Base-by-base conservation (phyloP, 2,888 invertebrate genomes). In the Siphlonurus alternatus region DNA sequence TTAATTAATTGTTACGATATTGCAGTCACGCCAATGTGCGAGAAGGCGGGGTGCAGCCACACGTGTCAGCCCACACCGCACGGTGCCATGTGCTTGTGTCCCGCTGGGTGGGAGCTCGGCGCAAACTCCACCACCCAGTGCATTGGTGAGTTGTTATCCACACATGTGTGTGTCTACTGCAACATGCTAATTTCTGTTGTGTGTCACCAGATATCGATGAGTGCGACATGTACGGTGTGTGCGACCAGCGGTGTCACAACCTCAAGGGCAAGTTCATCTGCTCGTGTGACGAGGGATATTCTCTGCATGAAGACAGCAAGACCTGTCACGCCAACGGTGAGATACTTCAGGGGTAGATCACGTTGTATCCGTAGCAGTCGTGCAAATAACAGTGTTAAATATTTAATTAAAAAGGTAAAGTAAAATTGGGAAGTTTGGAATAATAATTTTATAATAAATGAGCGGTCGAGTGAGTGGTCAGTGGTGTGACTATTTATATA, bases 241-340 rank as follows among this genome's bases (percentile, higher is more conserved):
- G 90, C 71, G 85, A 86, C 62, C 90, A 90, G 67, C 74, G 72
- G 15, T 91, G 90, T 70, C 69, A 75, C 0, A 87, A 88, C 68
- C 74, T 69, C 0, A 72, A 74, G 0, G 85, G 85, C 0, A 79
- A 81, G 0, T 87, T 81, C 70, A 71, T 68, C 2, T 90, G 90
- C 69, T 71, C 71, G 2, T 90, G 90, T 70, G 83, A 82, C n/a
- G 71, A 74, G 0, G 79, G 80, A 25, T 87, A 83, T 70, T 68
- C 67, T 1, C 70, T 83, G 15, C 75, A 78, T 65, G 69, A 71
- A 0, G 81, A 85, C 69, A 76, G 77, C 61, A 78, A 70, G 67
- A 80, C 79, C 0, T 86, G 86, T 69, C 78, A 77, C 68, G 81
- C 76, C 2, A 71, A 73, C 1, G 79, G 77, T 70, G 70, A 66